These are phyloP conservation scores for Penaeus monodon DNA, from an alignment of 2,888 invertebrate genomes.

Conservation along the genomic window DNA sequence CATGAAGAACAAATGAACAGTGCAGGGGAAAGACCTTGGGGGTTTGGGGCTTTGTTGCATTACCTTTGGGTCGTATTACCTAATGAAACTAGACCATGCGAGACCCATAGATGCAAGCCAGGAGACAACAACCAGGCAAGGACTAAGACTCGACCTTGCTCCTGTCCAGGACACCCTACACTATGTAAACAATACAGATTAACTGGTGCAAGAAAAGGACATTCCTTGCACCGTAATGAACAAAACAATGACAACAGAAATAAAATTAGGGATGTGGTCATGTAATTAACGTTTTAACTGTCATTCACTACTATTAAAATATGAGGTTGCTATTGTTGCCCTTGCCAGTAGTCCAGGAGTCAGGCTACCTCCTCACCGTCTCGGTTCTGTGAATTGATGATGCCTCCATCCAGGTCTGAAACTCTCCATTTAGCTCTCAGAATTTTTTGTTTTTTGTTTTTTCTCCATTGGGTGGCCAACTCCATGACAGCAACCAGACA, in stretches of 20 bases:
- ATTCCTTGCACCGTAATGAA: constrained; percentile 60
- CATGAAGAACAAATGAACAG: constrained; percentile 58
- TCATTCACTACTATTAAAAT: constrained; percentile 52
- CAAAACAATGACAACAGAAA: constrained; percentile 61
- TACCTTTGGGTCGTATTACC: constrained; percentile 50
- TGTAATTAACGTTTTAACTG: constrained; percentile 48
- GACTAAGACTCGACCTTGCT: constrained; percentile 37
- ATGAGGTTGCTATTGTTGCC: constrained; percentile 46
- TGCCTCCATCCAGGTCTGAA: constrained; percentile 35
- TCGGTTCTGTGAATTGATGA: constrained; percentile 38
- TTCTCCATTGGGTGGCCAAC: constrained; percentile 23
- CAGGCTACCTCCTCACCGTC: constrained; percentile 46
- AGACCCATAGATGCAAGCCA: constrained; percentile 60
- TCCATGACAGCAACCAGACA: constrained; percentile 36
- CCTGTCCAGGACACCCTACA: constrained; percentile 53
- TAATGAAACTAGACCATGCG: constrained; percentile 59
- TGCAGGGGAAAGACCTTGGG: constrained; percentile 57
- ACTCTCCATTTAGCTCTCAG: constrained; percentile 41
- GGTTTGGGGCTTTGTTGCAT: constrained; percentile 57
- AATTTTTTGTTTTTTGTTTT: neutral
- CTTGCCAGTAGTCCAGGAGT: constrained; percentile 56
- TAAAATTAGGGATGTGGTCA: constrained; percentile 57
- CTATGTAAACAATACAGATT: constrained; percentile 59
- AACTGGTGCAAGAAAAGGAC: constrained; percentile 55
- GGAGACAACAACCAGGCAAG: constrained; percentile 48